Evolutionary conservation across 2,797 vertebrate species (phyloP).

Genomic region (Parauchenoglanis punctatus): DNA sequence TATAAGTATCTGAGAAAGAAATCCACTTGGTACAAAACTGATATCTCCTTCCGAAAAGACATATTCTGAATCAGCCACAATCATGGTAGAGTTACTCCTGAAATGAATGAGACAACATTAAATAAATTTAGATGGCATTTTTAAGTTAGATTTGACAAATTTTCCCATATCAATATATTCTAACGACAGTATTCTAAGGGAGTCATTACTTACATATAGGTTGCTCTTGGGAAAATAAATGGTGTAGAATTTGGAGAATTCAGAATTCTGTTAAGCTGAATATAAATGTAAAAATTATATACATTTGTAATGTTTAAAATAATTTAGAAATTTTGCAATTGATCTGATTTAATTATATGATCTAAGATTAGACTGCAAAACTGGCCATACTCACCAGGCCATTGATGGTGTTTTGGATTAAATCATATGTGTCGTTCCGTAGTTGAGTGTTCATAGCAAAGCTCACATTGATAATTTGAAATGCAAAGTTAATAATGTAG

Average conservation of each 20-base stretch:
- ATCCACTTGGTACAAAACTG: constrained; percentile 13
- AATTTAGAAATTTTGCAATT: neutral
- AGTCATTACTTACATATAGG: constrained; percentile 32
- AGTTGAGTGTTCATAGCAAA: constrained; percentile 26
- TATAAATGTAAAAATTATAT: neutral
- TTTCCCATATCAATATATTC: neutral
- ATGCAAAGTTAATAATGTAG: constrained; percentile 47
- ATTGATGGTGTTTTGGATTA: constrained; percentile 47
- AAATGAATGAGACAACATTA: neutral
- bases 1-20: constrained; percentile 19
- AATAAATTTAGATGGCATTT: neutral
- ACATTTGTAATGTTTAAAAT: neutral
- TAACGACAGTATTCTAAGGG: no score
- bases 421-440: constrained; percentile 18
- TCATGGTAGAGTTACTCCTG: neutral
- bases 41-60: neutral
- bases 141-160: neutral
- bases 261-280: constrained; percentile 43
- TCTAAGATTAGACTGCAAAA: neutral
- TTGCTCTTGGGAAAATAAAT: constrained; percentile 21
- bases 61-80: constrained; percentile 19
- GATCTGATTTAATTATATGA: neutral
- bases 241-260: constrained; percentile 20
- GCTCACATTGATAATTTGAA: constrained; percentile 42
- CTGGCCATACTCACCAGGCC: constrained; percentile 39